Base-by-base conservation (phyloP, 2,888 invertebrate genomes). In the Callyntrura guangdongensis region DNA sequence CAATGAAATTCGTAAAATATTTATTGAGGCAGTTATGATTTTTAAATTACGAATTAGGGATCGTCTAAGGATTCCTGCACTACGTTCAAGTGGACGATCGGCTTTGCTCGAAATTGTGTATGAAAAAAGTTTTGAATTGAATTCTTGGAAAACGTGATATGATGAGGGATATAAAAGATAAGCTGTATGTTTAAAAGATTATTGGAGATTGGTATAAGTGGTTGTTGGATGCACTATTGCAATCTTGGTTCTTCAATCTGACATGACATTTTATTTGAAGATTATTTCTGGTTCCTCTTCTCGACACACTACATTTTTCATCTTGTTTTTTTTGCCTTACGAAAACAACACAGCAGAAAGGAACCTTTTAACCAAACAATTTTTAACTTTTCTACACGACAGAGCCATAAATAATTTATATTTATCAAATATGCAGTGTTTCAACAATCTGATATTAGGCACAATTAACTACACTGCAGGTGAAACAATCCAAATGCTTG, bases 211-310 rank as follows among this genome's bases (percentile, higher is more conserved):
- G 14, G 20, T 6, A 64, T 64, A 25, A 22, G 12, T 69, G 36
- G 14, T 5, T 67, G 27, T 14, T 36, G 36, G 36, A 61, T 61
- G 8, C 9, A 61, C 64, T 64, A 47, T 1, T 74, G 47, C 11
- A 67, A 67, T 67, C 27, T 27, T 67, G 45, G 6, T n/a, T 45
- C 72, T 74, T 49, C 72, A 45, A n/a, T 47, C 14, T 72, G 72
- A 47, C 72, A 47, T 74, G 72, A 74, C 72, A 47, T 47, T 12
- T 17, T 36, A 69, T 61, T n/a, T 61, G n/a, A 17, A 74, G 72
- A 74, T 74, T 74, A 74, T 74, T 74, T 74, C 72, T 74, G 47
- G 72, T 74, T 74, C 47, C 47, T 74, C 72, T 47, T 45, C 47
- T 49, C 47, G 20, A 14, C 20, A 74, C 11, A 45, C 72, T 36